phyloP scores from a whole-genome alignment of 2,113 vertebrate species.

The Ceratotherium simum region DNA sequence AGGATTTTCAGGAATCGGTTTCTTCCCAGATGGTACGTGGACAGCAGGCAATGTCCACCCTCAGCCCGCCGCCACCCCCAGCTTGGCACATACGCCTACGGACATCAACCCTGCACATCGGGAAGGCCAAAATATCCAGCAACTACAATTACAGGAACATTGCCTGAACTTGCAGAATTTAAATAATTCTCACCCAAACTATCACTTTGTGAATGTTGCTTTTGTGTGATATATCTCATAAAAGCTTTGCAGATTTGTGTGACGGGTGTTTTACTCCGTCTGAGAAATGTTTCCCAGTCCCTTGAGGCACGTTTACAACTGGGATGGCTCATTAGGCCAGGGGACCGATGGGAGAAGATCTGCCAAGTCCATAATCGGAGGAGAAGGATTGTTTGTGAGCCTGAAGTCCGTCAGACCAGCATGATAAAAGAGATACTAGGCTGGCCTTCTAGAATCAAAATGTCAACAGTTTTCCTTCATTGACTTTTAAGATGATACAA shows the following conservation, averaged over 20 bases:
- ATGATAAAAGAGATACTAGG: constrained; percentile 58
- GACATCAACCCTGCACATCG: too few species aligned
- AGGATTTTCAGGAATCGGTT: background rate
- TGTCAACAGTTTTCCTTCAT: background rate
- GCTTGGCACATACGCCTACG: background rate
- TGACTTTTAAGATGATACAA: background rate
- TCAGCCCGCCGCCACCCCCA: background rate
- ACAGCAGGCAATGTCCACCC: background rate
- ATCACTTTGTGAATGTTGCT: background rate
- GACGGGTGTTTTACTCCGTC: background rate
- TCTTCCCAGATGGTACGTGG: background rate
- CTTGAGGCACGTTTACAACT: constrained; percentile 22
- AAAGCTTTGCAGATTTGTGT: background rate
- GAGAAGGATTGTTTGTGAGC: constrained; percentile 61
- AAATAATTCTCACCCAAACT: background rate
- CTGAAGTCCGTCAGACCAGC: constrained; percentile 61
- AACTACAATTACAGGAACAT: background rate
- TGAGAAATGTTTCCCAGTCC: constrained; percentile 37
- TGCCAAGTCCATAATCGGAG: constrained; percentile 51
- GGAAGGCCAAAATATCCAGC: background rate
- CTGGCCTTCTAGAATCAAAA: constrained; percentile 68
- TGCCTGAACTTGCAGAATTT: background rate
- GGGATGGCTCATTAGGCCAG: constrained; percentile 60
- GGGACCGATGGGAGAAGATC: constrained; percentile 27
- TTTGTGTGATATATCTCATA: background rate